Evolutionary conservation across 2,888 invertebrate genomes (phyloP), one percentile per base, ranked within the genome.

Genomic region (Tribolium freemani): DNA sequence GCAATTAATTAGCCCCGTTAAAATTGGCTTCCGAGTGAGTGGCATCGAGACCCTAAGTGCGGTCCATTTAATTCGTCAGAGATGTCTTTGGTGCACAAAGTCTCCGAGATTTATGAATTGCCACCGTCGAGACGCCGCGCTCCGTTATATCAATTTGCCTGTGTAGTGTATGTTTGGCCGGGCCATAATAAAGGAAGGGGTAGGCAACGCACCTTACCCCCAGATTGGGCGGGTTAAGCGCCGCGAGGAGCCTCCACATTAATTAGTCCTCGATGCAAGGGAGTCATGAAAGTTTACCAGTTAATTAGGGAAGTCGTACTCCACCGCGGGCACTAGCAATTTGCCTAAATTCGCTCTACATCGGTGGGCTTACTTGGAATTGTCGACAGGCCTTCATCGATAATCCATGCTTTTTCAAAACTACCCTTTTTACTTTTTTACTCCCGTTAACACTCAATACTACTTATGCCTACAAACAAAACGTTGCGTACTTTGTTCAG

Each of bases 261-360:
- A 87, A 87, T 87, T 87, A 87, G 86, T 82, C 83, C 85, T 84
- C 84, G 83, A 84, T 84, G 85, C 84, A 80, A 81, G 85, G 84
- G 85, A 85, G 84, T 83, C 84, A 84, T 85, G 86, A 86, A 87
- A 87, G 86, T 87, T 87, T 87, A 86, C 86, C 86, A 87, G 87
- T 87, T 87, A 87, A 87, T 87, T 87, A 86, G 86, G 84, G 83
- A 82, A 84, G 83, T 83, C 84, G 81, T 82, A 80, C 81, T 76
- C 79, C 82, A 81, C 82, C 81, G 81, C 80, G 79, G 80, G 80
- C 83, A 81, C 79, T 81, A 79, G 81, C 81, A 82, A 82, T 81
- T 82, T 82, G 82, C 80, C 80, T 80, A 79, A 83, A 82, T 83
- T 81, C 81, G 76, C 75, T 74, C 77, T 73, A 74, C 77, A 75